Conservation (phyloP, 2,113 vertebrate species). For the Sander lucioperca region DNA sequence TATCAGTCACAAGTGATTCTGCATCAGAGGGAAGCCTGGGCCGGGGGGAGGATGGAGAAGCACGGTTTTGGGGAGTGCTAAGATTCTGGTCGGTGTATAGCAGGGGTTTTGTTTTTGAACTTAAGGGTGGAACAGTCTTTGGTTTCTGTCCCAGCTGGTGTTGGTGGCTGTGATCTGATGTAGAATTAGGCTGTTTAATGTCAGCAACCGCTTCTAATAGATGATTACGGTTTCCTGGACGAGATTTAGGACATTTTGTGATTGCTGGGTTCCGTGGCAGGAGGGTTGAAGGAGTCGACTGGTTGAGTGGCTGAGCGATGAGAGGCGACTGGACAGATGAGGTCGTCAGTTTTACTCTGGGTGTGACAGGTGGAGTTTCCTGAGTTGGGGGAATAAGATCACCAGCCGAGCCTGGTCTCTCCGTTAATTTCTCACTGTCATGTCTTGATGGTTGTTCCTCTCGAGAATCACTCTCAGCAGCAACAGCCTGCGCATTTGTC, state of each 20-base stretch:
- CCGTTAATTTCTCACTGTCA: neutral
- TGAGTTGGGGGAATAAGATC: constrained; percentile 88
- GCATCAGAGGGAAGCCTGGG: constrained; percentile 18
- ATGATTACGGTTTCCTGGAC: neutral
- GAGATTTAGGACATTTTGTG: constrained; percentile 23
- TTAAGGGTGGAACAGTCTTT: constrained; percentile 1
- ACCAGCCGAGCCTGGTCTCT: constrained; percentile 67
- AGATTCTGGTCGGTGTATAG: neutral
- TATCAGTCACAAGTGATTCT: constrained; percentile 65
- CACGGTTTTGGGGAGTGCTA: neutral
- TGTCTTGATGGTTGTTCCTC: neutral
- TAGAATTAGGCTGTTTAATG: constrained; percentile 1
- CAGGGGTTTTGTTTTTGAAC: constrained; percentile 17
- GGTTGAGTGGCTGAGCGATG: constrained; percentile 46
- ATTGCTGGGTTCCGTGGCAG: constrained; percentile 8
- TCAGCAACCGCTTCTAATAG: neutral
- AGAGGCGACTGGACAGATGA: constrained; percentile 75
- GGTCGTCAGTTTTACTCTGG: constrained; percentile 78
- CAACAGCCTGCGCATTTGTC: neutral
- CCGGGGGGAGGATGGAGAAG: constrained; percentile 12
- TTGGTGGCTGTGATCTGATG: constrained; percentile 11
- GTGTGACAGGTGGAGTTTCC: constrained; percentile 78
- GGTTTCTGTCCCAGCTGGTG: constrained; percentile 1
- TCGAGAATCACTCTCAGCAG: neutral
- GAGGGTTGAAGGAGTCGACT: constrained; percentile 45